phyloP scores from a whole-genome alignment of 1,140 invertebrate species.

The Mercenaria mercenaria region DNA sequence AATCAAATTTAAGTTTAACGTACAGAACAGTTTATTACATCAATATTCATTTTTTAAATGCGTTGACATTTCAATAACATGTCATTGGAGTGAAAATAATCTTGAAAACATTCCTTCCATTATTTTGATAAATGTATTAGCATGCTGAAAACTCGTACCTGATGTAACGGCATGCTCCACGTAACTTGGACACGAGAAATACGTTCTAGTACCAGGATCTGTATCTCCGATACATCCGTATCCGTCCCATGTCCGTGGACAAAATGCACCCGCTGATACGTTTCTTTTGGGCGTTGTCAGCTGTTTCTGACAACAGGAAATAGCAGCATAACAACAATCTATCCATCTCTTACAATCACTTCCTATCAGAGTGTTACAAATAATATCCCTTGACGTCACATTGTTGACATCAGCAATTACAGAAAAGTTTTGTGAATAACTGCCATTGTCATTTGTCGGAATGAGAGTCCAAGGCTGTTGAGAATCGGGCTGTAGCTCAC shows the following conservation, averaged over 20 bases:
- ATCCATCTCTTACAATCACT: constrained; percentile 67
- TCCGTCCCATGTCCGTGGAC: constrained; percentile 77
- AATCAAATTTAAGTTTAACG: too few species aligned
- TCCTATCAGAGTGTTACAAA: constrained; percentile 59
- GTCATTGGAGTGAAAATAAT: too few species aligned
- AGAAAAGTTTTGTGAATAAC: constrained; percentile 33
- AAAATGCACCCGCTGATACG: constrained; percentile 35
- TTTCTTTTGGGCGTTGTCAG: neutral
- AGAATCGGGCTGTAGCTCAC: constrained; percentile 9
- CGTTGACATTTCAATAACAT: too few species aligned
- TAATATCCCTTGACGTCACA: too few species aligned
- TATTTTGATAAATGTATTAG: too few species aligned
- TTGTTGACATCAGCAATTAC: constrained; percentile 65
- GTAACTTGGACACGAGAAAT: constrained; percentile 70
- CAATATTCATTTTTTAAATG: too few species aligned
- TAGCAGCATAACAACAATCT: constrained; percentile 67
- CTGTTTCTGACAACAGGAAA: too few species aligned
- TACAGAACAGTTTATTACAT: too few species aligned
- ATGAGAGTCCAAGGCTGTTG: constrained; percentile 19
- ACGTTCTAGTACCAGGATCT: constrained; percentile 31
- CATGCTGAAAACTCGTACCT: too few species aligned
- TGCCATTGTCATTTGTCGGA: neutral
- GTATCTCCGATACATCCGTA: constrained; percentile 74
- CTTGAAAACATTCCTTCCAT: too few species aligned
- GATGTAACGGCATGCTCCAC: constrained; percentile 64